These are phyloP conservation scores for Serranus cabrilla DNA, from an alignment of 2,797 vertebrate genomes.

Conservation along the genomic window DNA sequence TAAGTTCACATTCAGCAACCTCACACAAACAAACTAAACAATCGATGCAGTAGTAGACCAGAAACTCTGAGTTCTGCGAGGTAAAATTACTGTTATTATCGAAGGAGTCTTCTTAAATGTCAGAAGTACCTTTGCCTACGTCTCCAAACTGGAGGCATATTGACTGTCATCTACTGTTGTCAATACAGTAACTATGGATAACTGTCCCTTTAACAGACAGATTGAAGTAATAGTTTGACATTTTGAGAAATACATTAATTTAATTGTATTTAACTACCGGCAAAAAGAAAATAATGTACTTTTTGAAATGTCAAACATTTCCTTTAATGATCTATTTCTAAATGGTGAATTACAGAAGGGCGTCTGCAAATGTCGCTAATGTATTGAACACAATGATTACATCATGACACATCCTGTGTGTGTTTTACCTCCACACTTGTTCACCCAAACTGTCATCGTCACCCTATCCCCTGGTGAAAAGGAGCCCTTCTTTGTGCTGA, in stretches of 20 bases:
- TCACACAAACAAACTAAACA: too few relatives aligned
- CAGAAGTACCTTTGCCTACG: too few relatives aligned
- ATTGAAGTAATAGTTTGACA: not conserved
- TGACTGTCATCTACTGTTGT: too few relatives aligned
- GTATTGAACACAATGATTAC: not conserved
- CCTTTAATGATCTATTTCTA: not conserved
- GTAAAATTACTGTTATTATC: too few relatives aligned
- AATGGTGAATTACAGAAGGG: not conserved
- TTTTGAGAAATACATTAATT: not conserved
- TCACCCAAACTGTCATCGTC: conserved; percentile 2
- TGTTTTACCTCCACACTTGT: not conserved
- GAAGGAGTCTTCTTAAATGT: too few relatives aligned
- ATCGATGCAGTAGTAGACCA: too few relatives aligned
- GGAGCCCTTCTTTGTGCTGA: not conserved
- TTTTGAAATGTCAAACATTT: not conserved
- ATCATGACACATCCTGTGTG: not conserved
- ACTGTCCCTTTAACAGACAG: not conserved
- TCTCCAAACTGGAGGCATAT: too few relatives aligned
- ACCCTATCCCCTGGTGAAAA: not conserved
- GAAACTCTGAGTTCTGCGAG: too few relatives aligned
- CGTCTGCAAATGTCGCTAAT: not conserved
- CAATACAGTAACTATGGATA: too few relatives aligned
- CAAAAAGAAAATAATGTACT: too few relatives aligned
- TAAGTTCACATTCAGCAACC: too few relatives aligned
- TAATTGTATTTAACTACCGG: not conserved